Evolutionary conservation across 2,113 vertebrate genomes (phyloP).

Genomic region (Proterorhinus semilunaris): DNA sequence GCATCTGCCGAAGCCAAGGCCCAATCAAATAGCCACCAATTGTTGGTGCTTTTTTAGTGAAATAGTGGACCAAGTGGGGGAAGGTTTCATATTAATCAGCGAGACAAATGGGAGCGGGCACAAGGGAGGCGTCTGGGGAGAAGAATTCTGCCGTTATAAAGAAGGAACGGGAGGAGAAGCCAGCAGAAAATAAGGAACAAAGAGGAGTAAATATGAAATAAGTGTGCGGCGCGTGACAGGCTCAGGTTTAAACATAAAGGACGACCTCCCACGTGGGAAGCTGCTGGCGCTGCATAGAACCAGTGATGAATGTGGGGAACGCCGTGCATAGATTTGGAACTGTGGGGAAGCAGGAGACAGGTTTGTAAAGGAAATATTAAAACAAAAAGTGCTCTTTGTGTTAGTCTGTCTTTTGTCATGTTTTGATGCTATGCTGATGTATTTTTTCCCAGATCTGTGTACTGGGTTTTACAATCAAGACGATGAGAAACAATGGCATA

Average conservation of each 20-base stretch:
- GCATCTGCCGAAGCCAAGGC: conserved; percentile 48
- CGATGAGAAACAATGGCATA: too few species aligned
- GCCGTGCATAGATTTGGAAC: conserved; percentile 8
- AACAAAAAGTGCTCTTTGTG: background rate
- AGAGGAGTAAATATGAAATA: conserved; percentile 40
- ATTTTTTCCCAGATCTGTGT: too few species aligned
- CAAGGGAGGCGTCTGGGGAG: conserved; percentile 57
- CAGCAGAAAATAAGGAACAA: conserved; percentile 19
- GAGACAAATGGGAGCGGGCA: conserved; percentile 57
- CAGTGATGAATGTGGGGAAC: conserved; percentile 1
- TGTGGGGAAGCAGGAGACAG: conserved; percentile 5
- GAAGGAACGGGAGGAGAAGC: conserved; percentile 56
- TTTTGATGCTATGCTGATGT: background rate
- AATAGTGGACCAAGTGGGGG: conserved; percentile 51
- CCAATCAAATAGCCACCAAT: conserved; percentile 66
- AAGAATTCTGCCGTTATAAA: conserved; percentile 44
- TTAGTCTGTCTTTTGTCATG: background rate
- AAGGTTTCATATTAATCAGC: conserved; percentile 67
- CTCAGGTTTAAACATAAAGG: conserved; percentile 27
- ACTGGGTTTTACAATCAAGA: too few species aligned
- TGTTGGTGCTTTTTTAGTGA: conserved; percentile 55
- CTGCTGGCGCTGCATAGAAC: conserved; percentile 14
- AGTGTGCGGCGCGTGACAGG: conserved; percentile 22
- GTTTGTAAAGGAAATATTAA: background rate
- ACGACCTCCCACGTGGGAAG: background rate